Evolutionary conservation across 2,888 invertebrate species (phyloP), one percentile per base, ranked within the genome.

Genomic region (Timema cristinae): DNA sequence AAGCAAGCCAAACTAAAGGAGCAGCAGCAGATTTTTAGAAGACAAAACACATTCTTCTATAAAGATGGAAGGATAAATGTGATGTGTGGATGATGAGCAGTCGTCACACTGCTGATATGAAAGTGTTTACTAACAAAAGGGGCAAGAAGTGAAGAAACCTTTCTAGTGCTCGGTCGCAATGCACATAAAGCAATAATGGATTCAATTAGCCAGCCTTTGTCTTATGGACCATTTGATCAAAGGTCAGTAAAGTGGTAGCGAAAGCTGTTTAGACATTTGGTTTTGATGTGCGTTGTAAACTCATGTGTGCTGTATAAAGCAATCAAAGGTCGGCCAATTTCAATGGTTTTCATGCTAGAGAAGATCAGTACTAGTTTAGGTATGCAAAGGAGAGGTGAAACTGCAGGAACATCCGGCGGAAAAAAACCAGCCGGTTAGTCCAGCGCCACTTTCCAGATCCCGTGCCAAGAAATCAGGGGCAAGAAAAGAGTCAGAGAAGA

Each of bases 181-280:
- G 47, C 32, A 5, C 13, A 32, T 9, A 63, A 47, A 32, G 13
- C 11, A 47, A 32, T 16, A 47, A 32, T 63, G 10, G 63, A 63
- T 47, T n/a, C 16, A 5, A 47, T 48, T 11, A 48, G 1, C 59
- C 15, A 59, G 59, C 8, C 32, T 11, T 47, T 63, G 63, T 63
- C 63, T 11, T 32, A 63, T 9, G 63, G 63, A 6, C 11, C 2
- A 10, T 63, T 63, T n/a, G n/a, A 32, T 7, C 47, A 63, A 16
- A 63, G 47, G 48, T 47, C 16, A 6, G 63, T 63, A n/a, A 63
- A 63, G 48, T 63, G 63, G 63, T 63, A 32, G 63, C 9, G 63
- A 13, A 47, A 32, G 63, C n/a, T 63, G 47, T 10, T 13, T 15
- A 47, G 16, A 13, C 63, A 63, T n/a, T 11, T 63, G 63, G 48